Conservation (phyloP, 2,113 vertebrate species). For the Protobothrops flavoviridis region DNA sequence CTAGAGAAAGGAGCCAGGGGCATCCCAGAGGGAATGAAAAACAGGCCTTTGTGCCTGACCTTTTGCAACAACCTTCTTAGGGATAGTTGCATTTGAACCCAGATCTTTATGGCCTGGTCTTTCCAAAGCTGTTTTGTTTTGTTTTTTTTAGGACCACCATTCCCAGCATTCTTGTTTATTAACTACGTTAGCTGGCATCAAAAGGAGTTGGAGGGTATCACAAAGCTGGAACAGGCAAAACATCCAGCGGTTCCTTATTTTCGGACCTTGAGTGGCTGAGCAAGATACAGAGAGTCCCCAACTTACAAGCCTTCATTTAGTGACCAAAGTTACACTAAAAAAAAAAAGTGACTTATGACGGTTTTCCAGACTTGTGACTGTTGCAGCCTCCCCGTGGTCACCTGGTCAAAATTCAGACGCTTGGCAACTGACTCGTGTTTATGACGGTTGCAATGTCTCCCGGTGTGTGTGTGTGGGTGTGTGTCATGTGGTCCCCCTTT, state of each 20-base stretch:
- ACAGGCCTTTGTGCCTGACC: neutral
- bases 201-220: neutral
- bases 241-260: neutral
- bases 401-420: neutral
- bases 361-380: neutral
- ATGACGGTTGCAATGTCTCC: neutral
- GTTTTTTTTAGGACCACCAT: neutral
- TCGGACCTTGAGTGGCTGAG: neutral
- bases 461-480: no score
- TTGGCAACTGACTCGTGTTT: neutral
- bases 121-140: neutral
- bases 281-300: neutral
- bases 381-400: no score
- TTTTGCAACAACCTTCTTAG: neutral
- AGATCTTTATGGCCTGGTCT: no score
- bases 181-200: neutral
- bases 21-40: neutral
- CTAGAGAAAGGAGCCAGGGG: neutral
- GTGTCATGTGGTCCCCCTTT: neutral
- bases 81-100: neutral
- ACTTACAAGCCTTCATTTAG: neutral
- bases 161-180: neutral
- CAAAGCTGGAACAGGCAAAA: neutral
- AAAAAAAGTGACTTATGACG: neutral
- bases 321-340: neutral